phyloP scores from a whole-genome alignment of 2,113 vertebrate genomes.

The Neotoma lepida region DNA sequence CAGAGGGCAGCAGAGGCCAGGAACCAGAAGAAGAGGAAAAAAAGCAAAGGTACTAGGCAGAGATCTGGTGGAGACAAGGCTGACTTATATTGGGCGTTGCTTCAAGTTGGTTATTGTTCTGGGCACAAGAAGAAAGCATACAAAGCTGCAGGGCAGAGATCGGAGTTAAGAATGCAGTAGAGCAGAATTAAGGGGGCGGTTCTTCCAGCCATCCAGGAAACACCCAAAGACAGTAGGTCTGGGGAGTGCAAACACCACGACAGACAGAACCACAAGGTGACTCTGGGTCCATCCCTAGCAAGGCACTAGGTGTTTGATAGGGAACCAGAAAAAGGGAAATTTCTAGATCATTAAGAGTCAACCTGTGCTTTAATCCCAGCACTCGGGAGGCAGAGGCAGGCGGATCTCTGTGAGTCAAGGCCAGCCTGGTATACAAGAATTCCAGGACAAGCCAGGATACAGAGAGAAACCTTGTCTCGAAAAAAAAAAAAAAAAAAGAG shows the following conservation, averaged over 20 bases:
- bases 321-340: not conserved
- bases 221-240: not conserved
- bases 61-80: not conserved
- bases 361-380: not conserved
- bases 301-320: not conserved
- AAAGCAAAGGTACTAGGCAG: not conserved
- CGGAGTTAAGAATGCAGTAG: not conserved
- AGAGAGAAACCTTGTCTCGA: too few relatives aligned
- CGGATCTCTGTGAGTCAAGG: too few relatives aligned
- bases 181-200: not conserved
- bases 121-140: not conserved
- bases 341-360: not conserved
- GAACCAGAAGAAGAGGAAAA: not conserved
- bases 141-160: constrained; percentile 15
- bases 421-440: too few relatives aligned
- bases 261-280: not conserved
- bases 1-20: constrained; percentile 67
- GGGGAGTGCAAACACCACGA: not conserved
- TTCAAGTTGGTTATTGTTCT: not conserved
- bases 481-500: too few relatives aligned
- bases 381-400: too few relatives aligned
- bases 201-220: not conserved
- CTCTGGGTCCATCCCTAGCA: not conserved
- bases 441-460: too few relatives aligned
- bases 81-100: not conserved